Evolutionary conservation across 2,888 invertebrate genomes (phyloP), one percentile per base, ranked within the genome.

Genomic region (Noctua janthe): DNA sequence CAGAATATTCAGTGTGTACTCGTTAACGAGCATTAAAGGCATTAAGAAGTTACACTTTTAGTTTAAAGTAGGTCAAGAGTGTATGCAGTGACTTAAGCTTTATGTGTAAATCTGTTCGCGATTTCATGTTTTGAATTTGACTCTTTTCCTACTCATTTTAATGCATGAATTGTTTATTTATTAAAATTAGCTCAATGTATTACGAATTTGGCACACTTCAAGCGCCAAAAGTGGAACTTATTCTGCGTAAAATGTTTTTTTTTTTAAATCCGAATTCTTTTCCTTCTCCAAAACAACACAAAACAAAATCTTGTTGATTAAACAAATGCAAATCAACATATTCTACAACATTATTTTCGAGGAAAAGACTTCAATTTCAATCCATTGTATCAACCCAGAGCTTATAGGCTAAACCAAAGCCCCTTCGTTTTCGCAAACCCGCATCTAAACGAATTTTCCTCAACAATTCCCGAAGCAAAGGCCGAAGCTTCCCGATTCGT

Each of bases 391-490:
- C 85, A 87, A 77, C 82, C 76, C 70, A 85, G 77, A 87, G 90
- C 90, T 89, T 88, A 90, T 71, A 77, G 90, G 89, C 89, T 90
- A 82, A 86, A 88, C 78, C 64, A 88, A 89, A 90, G 85, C 90
- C 76, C 64, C 69, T 76, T 74, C 78, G 81, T 85, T 90, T 81
- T 83, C 82, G 54, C 79, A 84, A 89, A 77, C 81, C 82, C 75
- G 74, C 85, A 85, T 85, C 81, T 86, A 89, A 90, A 86, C 81
- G 84, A 89, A 81, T 85, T 89, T 90, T 85, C 85, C 80, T 76
- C 83, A 82, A 86, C 73, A 72, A 81, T 76, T 74, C 80, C 76
- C 83, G 66, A 80, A 83, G 73, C 86, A 87, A 84, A 90, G 74
- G 82, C 86, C 82, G 78, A 81, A 71, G 80, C 64, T 54, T 82